Evolutionary conservation across 1,140 invertebrate genomes (phyloP).

Genomic region (Parasteatoda tepidariorum): DNA sequence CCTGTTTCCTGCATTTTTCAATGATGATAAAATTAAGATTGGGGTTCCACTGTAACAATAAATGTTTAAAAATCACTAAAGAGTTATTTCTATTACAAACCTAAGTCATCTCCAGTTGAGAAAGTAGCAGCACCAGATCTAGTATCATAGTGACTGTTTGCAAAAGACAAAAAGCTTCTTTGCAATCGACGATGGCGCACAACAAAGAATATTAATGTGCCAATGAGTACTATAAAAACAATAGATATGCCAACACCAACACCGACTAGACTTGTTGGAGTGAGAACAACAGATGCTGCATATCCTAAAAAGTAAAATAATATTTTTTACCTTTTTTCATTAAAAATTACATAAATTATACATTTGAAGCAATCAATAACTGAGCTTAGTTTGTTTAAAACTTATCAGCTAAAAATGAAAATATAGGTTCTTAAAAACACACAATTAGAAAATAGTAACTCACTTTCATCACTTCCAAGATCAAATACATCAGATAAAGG

Average conservation of each 20-base stretch:
- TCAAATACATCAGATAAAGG: constrained; percentile 44
- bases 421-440: too few species aligned
- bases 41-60: too few species aligned
- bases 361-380: too few species aligned
- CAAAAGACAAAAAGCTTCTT: constrained; percentile 82
- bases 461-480: constrained; percentile 47
- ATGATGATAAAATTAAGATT: too few species aligned
- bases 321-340: too few species aligned
- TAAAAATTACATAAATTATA: too few species aligned
- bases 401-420: too few species aligned
- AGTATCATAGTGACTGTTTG: constrained; percentile 87
- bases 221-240: constrained; percentile 72
- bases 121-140: constrained; percentile 87
- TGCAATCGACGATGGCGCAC: constrained; percentile 80
- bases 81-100: constrained; percentile 70
- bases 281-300: background rate
- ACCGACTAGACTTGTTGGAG: constrained; percentile 66
- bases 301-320: constrained; percentile 48
- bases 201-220: constrained; percentile 76
- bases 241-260: constrained; percentile 73
- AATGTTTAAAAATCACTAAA: too few species aligned
- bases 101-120: constrained; percentile 76
- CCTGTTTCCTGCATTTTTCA: too few species aligned
- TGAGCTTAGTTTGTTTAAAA: too few species aligned
- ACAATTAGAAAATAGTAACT: too few species aligned